Conservation (phyloP, 2,888 invertebrate genomes). For the Saturnia pavonia region DNA sequence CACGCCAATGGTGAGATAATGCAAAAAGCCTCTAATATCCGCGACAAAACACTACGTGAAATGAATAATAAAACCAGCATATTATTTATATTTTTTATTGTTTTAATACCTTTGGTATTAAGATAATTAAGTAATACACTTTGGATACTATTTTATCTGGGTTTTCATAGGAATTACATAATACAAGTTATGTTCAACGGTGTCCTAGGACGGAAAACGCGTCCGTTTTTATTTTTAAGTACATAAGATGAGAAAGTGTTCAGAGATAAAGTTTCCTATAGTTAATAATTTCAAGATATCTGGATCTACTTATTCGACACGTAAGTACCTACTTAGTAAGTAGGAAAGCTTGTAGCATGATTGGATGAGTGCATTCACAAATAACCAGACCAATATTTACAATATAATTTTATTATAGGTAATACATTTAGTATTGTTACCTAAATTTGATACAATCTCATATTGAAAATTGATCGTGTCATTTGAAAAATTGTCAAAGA, state of each 20-base stretch:
- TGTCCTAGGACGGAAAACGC: slow-evolving; percentile 67
- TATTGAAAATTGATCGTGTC: slow-evolving; percentile 28
- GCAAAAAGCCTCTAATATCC: no score
- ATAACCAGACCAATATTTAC: slow-evolving; percentile 19
- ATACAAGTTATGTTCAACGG: slow-evolving; percentile 50
- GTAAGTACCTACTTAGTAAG: slow-evolving; percentile 62
- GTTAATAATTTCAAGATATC: slow-evolving; percentile 73
- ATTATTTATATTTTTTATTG: slow-evolving; percentile 59
- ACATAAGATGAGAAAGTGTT: slow-evolving; percentile 56
- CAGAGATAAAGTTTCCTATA: slow-evolving; percentile 67
- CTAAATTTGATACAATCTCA: not conserved
- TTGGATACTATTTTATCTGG: slow-evolving; percentile 58
- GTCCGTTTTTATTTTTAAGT: slow-evolving; percentile 51
- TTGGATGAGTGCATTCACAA: slow-evolving; percentile 46
- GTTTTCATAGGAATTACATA: slow-evolving; percentile 33
- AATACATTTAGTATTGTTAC: not conserved
- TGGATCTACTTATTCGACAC: slow-evolving; percentile 70
- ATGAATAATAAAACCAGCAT: slow-evolving; percentile 27
- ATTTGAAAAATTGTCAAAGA: slow-evolving; percentile 29
- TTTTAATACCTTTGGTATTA: slow-evolving; percentile 71
- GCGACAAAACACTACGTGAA: not conserved
- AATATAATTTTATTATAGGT: not conserved
- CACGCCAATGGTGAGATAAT: no score
- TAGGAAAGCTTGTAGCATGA: slow-evolving; percentile 78
- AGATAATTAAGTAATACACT: slow-evolving; percentile 66